phyloP scores from a whole-genome alignment of 2,113 vertebrate genomes.

The Suricata suricatta region DNA sequence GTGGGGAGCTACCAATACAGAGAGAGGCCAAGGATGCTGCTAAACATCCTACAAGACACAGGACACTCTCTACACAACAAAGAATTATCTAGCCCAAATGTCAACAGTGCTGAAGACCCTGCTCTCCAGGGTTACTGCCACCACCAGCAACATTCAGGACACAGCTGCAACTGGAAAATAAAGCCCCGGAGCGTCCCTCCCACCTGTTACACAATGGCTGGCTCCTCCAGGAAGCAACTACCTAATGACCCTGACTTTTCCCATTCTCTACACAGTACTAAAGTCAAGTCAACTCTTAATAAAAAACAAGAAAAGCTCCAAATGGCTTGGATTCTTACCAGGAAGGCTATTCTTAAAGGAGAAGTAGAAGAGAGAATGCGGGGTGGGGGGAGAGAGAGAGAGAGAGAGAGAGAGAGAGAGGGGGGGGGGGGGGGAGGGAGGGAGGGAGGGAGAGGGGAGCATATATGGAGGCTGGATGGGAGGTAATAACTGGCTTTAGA shows the following conservation, averaged over 20 bases:
- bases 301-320: background rate
- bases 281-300: background rate
- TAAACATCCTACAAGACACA: background rate
- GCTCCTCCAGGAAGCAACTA: background rate
- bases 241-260: background rate
- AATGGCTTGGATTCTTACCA: conserved; percentile 21
- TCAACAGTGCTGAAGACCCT: background rate
- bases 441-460: background rate
- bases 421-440: background rate
- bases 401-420: background rate
- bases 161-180: background rate
- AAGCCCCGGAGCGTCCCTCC: background rate
- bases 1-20: background rate
- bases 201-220: background rate
- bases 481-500: conserved; percentile 65
- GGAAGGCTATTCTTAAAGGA: conserved; percentile 51
- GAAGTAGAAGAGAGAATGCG: background rate
- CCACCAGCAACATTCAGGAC: background rate
- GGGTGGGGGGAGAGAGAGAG: background rate
- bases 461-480: background rate
- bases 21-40: background rate
- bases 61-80: background rate
- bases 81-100: background rate
- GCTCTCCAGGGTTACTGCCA: background rate
- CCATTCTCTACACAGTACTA: background rate